phyloP scores from a whole-genome alignment of 2,888 invertebrate genomes.

The Pyrochroa serraticornis region DNA sequence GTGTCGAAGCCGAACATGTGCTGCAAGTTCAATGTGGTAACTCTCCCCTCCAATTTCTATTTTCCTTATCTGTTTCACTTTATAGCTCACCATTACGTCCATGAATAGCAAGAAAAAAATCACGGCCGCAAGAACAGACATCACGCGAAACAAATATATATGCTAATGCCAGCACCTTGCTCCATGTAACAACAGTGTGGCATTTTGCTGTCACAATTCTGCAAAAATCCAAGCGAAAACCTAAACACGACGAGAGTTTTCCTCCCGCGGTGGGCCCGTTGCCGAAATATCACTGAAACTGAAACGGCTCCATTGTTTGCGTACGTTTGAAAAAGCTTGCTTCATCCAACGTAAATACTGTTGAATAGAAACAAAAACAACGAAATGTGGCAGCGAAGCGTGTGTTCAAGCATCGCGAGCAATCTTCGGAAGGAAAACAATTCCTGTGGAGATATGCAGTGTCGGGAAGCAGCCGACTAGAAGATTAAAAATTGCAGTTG shows the following conservation, averaged over 20 bases:
- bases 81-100: constrained; percentile 3
- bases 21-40: constrained; percentile 6
- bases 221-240: neutral
- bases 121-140: constrained; percentile 11
- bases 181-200: constrained; percentile 14
- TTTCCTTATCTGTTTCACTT: constrained; percentile 6
- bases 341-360: constrained; percentile 1
- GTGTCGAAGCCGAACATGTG: constrained; percentile 7
- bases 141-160: constrained; percentile 27
- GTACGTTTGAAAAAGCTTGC: constrained; percentile 14
- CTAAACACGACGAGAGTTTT: neutral
- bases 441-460: constrained; percentile 28
- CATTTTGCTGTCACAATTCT: neutral
- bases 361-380: constrained; percentile 21
- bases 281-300: constrained; percentile 9
- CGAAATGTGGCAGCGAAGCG: constrained; percentile 20
- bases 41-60: constrained; percentile 1
- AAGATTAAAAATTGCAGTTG: constrained; percentile 29
- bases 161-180: constrained; percentile 25
- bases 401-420: constrained; percentile 24
- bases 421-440: constrained; percentile 30
- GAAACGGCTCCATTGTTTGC: constrained; percentile 21
- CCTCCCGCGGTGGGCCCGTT: neutral
- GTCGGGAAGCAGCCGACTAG: constrained; percentile 27
- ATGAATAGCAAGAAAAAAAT: constrained; percentile 19